These are phyloP conservation scores for Leptatherina wallacei DNA, from an alignment of 2,797 vertebrate species.

Conservation along the genomic window DNA sequence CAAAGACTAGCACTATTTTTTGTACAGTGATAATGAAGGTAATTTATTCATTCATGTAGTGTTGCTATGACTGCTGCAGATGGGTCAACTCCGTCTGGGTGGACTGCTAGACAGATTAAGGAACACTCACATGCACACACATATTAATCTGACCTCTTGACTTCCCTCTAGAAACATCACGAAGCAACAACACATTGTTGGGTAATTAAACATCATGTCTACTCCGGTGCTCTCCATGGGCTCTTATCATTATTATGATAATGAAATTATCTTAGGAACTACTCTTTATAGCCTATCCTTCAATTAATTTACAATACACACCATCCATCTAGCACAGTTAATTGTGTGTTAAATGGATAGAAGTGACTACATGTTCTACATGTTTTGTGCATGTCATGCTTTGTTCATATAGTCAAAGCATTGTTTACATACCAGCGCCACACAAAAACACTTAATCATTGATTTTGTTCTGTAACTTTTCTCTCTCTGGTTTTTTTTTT, in stretches of 20 bases:
- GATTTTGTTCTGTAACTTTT: neutral
- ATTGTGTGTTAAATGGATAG: neutral
- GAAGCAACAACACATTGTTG: slow-evolving; percentile 14
- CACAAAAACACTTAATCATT: neutral
- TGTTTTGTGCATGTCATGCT: too few species aligned
- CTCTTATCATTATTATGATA: neutral
- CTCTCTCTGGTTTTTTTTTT: too few species aligned
- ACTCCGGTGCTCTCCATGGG: neutral
- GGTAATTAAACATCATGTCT: slow-evolving; percentile 17
- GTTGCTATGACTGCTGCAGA: slow-evolving; percentile 22
- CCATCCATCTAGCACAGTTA: neutral
- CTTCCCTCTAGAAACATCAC: slow-evolving; percentile 17
- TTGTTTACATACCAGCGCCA: neutral
- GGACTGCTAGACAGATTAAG: slow-evolving; percentile 23
- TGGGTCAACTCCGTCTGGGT: slow-evolving; percentile 50
- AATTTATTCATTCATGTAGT: too few species aligned
- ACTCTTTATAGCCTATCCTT: neutral
- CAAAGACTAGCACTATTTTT: too few species aligned
- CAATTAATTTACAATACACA: neutral
- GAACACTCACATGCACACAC: neutral
- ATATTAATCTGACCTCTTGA: slow-evolving; percentile 22
- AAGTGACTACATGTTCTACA: neutral
- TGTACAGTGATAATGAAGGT: too few species aligned
- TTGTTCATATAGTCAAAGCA: too few species aligned
- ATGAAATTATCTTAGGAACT: neutral